Percentiles rank a stretch among this genome's conserved stretches.
These are phyloP conservation scores for Temnothorax unifasciatus DNA, from an alignment of 2,888 invertebrate species.

Conservation along the genomic window DNA sequence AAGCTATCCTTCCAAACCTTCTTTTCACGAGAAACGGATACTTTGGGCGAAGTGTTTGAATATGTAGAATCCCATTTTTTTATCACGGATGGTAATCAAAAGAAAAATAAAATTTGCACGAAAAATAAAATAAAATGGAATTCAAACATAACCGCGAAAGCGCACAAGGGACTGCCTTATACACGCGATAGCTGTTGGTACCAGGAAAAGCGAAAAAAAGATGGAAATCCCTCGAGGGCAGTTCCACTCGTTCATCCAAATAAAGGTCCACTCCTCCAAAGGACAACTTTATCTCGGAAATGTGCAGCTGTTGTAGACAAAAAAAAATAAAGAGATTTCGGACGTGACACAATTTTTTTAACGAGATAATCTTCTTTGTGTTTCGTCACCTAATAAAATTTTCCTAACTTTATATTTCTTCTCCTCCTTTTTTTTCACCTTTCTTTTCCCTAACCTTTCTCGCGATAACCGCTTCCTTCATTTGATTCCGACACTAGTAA, in stretches of 20 bases:
- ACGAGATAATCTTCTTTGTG: constrained; percentile 4
- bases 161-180: background rate
- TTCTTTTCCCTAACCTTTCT: background rate
- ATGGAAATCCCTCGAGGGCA: background rate
- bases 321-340: constrained; percentile 18
- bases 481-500: background rate
- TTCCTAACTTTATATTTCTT: background rate
- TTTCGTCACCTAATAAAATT: background rate
- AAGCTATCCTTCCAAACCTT: background rate
- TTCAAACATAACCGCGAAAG: background rate
- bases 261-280: background rate
- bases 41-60: background rate
- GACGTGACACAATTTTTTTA: background rate
- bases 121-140: constrained; percentile 13
- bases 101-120: background rate
- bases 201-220: constrained; percentile 3
- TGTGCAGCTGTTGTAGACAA: background rate
- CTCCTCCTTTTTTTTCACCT: background rate
- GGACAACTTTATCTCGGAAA: constrained; percentile 25
- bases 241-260: background rate
- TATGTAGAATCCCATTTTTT: background rate
- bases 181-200: background rate
- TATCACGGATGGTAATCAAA: background rate
- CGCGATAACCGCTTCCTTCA: background rate
- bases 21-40: background rate